Conservation (phyloP, 2,113 vertebrate species). For the Cepphus grylle region DNA sequence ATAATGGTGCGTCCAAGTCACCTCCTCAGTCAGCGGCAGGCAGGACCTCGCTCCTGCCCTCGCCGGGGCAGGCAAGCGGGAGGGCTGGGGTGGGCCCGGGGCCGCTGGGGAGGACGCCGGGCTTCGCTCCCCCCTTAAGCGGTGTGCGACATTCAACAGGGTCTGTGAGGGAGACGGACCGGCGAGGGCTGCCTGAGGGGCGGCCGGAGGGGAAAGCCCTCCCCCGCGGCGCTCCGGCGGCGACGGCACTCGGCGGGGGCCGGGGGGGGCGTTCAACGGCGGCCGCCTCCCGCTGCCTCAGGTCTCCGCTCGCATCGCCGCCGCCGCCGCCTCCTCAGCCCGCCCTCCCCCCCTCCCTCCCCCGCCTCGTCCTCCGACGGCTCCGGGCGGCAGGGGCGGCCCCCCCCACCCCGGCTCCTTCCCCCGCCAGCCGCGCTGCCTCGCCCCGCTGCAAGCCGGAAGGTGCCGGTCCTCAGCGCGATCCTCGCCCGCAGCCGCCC, state of each 20-base stretch:
- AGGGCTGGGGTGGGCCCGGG: background rate
- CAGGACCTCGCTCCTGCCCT: background rate
- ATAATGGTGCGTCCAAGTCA: constrained; percentile 67
- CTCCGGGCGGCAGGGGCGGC: background rate
- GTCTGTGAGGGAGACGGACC: background rate
- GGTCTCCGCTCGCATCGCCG: constrained; percentile 42
- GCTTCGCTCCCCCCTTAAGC: background rate
- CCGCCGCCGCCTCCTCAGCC: background rate
- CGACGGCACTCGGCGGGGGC: constrained; percentile 10
- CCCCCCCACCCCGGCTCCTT: background rate
- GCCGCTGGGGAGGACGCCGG: background rate
- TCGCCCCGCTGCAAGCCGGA: background rate
- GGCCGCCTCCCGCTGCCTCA: constrained; percentile 41
- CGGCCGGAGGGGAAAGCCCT: background rate
- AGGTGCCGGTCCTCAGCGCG: constrained; percentile 5
- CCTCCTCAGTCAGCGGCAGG: constrained; percentile 63
- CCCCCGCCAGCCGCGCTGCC: background rate
- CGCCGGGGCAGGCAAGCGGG: background rate
- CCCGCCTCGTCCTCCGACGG: background rate
- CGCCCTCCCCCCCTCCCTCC: background rate
- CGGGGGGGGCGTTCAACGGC: constrained; percentile 36
- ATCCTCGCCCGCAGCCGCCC: constrained; percentile 42
- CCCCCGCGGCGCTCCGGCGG: constrained; percentile 51
- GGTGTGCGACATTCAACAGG: constrained; percentile 5
- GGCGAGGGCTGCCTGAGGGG: background rate